Evolutionary conservation across 2,888 invertebrate genomes (phyloP).

Genomic region (Apamea monoglypha): DNA sequence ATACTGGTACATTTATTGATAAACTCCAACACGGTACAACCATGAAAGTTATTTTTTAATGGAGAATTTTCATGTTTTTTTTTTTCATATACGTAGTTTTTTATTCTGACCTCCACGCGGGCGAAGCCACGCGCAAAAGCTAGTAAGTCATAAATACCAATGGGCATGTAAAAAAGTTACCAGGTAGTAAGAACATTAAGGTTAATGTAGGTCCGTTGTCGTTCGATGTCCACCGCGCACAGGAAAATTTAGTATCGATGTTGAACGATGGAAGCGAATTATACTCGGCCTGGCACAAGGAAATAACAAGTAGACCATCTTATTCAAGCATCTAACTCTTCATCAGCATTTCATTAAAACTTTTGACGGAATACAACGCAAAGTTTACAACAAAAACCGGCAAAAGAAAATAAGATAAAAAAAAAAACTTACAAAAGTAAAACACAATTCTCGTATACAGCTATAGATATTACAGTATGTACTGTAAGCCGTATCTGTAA

Average conservation of each 20-base stretch:
- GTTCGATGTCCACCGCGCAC: too few relatives aligned
- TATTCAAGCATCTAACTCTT: constrained; percentile 32
- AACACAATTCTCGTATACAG: constrained; percentile 16
- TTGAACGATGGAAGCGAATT: background rate
- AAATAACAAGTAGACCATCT: constrained; percentile 2
- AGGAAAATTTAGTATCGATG: constrained; percentile 3
- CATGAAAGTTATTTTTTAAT: background rate
- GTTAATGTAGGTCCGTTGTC: background rate
- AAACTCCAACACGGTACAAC: background rate
- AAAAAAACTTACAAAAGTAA: constrained; percentile 4
- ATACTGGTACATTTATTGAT: background rate
- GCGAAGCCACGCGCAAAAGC: too few relatives aligned
- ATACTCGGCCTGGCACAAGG: background rate
- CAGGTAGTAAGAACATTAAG: constrained; percentile 7
- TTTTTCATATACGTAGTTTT: background rate
- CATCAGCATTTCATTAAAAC: constrained; percentile 56
- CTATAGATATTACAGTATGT: constrained; percentile 2
- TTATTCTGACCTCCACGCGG: background rate
- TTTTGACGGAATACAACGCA: constrained; percentile 30
- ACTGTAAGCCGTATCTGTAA: constrained; percentile 55
- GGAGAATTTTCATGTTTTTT: background rate
- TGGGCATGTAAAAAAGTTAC: background rate
- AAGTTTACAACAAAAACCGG: constrained; percentile 34
- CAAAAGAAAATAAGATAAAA: constrained; percentile 15
- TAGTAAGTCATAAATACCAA: background rate